Evolutionary conservation across 64 coral and sea anemone genomes (phyloP), one percentile per base, ranked within the genome.

Genomic region (Dendronephthya gigantea): DNA sequence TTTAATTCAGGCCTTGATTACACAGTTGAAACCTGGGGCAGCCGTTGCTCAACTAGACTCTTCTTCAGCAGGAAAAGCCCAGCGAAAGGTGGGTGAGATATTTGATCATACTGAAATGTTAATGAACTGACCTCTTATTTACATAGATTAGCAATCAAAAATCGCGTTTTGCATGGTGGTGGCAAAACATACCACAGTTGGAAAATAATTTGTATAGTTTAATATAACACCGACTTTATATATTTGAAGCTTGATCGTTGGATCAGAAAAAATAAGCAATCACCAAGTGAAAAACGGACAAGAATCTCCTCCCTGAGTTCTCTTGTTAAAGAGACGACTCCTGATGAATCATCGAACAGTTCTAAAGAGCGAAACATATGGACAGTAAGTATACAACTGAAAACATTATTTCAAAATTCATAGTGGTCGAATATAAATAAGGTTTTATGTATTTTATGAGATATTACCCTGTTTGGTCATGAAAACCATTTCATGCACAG

Each of bases 1-100:
- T 75, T 9, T 84, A 15, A 49, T 87, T 38, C 68, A 95, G 94
- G 82, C 88, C 39, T 92, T 92, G 50, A 50, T 96, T 17, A 85
- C 92, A 40, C 88, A 81, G 29, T 17, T 92, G 28, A 92, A 84
- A 37, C 94, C 90, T 25, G 84, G 87, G 43, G 86, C 82, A 15
- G 85, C 92, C 52, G 0, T 96, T 48, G 50, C 82, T 29, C 90
- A 96, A 72, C 82, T 96, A 23, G 76, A 92, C n/a, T 83, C 90
- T 37, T 74, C 82, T 35, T 83, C 89, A 85, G 94, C 94, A 49
- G 69, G 69, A 6, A 90, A 96, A 43, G 83, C 84, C 72, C 85
- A 92, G 41, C 55, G 51, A 14, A 96, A 92, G 94, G 94, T 96
- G 85, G 33, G 16, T 23, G 7, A 9, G 7, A 74, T 75, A 39